phyloP scores from a whole-genome alignment of 1,140 invertebrate genomes.

The Pygmarrhopalites habei region DNA sequence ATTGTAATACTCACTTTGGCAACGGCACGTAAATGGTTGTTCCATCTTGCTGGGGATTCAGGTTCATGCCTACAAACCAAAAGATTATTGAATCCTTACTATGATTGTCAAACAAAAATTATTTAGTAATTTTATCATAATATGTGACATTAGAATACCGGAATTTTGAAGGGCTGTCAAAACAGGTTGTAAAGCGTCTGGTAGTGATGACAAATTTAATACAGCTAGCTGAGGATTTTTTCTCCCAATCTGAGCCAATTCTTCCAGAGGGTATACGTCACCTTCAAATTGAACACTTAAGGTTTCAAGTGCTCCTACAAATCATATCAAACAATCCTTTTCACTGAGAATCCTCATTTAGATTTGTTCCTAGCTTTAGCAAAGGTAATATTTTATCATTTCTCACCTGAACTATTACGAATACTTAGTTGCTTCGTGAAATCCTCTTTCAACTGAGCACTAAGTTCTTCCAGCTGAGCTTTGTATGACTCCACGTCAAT shows the following conservation, averaged over 20 bases:
- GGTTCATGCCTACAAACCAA: no score
- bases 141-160: no score
- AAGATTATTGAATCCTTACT: no score
- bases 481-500: slow-evolving; percentile 62
- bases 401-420: slow-evolving; percentile 43
- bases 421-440: slow-evolving; percentile 64
- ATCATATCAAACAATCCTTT: background rate
- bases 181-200: slow-evolving; percentile 71
- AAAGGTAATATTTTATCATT: slow-evolving; percentile 12
- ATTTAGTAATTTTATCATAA: no score
- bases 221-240: slow-evolving; percentile 80
- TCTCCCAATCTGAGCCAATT: slow-evolving; percentile 76
- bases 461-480: slow-evolving; percentile 54
- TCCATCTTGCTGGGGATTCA: slow-evolving; percentile 91
- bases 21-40: slow-evolving; percentile 78
- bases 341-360: background rate
- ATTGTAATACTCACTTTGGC: slow-evolving; percentile 69
- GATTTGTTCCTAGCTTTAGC: no score
- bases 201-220: slow-evolving; percentile 72
- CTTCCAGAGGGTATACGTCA: slow-evolving; percentile 73
- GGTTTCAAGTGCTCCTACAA: slow-evolving; percentile 56
- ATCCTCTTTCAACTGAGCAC: slow-evolving; percentile 67
- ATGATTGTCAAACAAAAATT: no score
- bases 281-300: slow-evolving; percentile 67
- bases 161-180: slow-evolving; percentile 66